Conservation (phyloP, 2,113 vertebrate species). For the Tragelaphus buxtoni region DNA sequence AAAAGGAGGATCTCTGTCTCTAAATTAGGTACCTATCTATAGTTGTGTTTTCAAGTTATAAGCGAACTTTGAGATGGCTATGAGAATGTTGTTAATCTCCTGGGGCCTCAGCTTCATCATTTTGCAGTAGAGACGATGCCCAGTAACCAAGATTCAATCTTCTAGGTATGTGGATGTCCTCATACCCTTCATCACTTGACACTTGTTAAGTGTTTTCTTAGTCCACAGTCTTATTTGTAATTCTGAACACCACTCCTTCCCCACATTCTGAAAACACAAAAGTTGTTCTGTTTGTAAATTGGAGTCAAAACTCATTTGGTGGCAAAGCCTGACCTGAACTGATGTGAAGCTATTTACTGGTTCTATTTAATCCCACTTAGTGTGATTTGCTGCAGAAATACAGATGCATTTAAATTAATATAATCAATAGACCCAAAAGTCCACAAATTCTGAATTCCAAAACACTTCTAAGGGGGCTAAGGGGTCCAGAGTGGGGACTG, state of each 20-base stretch:
- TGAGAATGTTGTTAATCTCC: neutral
- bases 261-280: neutral
- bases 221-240: neutral
- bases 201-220: neutral
- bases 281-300: neutral
- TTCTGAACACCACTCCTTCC: neutral
- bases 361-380: neutral
- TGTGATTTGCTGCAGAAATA: slow-evolving; percentile 4
- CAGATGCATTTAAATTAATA: neutral
- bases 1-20: neutral
- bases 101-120: neutral
- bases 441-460: neutral
- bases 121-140: neutral
- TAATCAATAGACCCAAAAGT: neutral
- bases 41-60: neutral
- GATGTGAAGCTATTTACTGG: neutral
- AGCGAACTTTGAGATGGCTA: neutral
- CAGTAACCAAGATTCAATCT: neutral
- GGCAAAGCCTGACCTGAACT: neutral
- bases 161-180: neutral
- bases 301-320: neutral
- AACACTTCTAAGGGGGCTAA: neutral
- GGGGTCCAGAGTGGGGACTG: neutral
- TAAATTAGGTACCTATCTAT: neutral
- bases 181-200: neutral